Evolutionary conservation across 2,113 vertebrate species (phyloP).

Genomic region (Aepyceros melampus): DNA sequence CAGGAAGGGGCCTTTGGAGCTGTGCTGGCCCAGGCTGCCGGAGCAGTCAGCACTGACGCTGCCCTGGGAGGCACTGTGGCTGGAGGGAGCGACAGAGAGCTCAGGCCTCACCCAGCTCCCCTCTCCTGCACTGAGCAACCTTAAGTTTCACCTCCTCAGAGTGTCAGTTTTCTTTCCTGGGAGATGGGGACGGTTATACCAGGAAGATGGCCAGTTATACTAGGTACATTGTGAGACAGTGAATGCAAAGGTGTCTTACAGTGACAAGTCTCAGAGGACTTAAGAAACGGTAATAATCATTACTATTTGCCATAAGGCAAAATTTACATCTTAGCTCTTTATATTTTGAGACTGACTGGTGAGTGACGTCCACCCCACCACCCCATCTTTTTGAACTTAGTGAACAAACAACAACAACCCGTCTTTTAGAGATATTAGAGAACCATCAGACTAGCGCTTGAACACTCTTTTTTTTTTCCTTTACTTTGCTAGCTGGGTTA

Average conservation of each 20-base stretch:
- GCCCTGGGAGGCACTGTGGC: neutral
- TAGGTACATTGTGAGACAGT: neutral
- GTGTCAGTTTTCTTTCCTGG: neutral
- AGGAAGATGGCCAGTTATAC: neutral
- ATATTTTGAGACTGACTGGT: neutral
- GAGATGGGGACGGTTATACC: neutral
- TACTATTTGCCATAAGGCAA: neutral
- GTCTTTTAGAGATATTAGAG: conserved; percentile 23
- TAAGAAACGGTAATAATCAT: neutral
- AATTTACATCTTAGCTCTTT: neutral
- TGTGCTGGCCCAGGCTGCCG: neutral
- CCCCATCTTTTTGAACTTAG: neutral
- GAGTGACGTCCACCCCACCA: neutral
- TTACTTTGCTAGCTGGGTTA: conserved; percentile 47
- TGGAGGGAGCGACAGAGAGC: neutral
- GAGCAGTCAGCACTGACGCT: neutral
- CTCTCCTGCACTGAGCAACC: neutral
- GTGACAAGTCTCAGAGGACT: neutral
- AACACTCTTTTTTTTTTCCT: conserved; percentile 12
- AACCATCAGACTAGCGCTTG: neutral
- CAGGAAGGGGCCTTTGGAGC: neutral
- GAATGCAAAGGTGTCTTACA: neutral
- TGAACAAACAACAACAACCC: neutral
- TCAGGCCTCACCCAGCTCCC: neutral
- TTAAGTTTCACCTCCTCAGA: neutral